Evolutionary conservation across 2,888 invertebrate genomes (phyloP).

Genomic region (Toxonevra muliebris): DNA sequence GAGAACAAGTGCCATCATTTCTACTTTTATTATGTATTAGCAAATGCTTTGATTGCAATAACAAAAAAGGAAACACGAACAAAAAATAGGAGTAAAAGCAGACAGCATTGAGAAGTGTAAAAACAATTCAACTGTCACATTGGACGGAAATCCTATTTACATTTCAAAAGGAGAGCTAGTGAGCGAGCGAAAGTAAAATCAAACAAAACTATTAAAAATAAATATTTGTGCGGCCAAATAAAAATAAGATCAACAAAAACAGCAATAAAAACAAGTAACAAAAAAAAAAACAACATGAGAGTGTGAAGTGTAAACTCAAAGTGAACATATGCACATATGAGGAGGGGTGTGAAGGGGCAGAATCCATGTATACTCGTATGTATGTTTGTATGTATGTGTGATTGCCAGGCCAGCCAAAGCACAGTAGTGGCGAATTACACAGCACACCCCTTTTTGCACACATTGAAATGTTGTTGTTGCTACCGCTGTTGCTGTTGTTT

Average conservation of each 20-base stretch:
- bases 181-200: slow-evolving; percentile 39
- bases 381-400: slow-evolving; percentile 7
- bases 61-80: too few relatives aligned
- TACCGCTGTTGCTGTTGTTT: too few relatives aligned
- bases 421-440: not conserved
- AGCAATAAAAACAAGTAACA: slow-evolving; percentile 25
- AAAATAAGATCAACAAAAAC: slow-evolving; percentile 34
- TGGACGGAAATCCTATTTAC: slow-evolving; percentile 58
- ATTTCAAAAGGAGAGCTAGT: slow-evolving; percentile 45
- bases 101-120: slow-evolving; percentile 1
- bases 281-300: slow-evolving; percentile 30
- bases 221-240: slow-evolving; percentile 56
- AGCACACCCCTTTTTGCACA: slow-evolving; percentile 11
- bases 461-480: slow-evolving; percentile 29
- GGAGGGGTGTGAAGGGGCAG: too few relatives aligned
- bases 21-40: too few relatives aligned
- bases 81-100: slow-evolving; percentile 18
- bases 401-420: not conserved
- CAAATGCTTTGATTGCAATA: too few relatives aligned
- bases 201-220: slow-evolving; percentile 59
- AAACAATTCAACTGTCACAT: slow-evolving; percentile 50
- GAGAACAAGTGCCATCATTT: too few relatives aligned
- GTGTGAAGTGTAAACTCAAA: slow-evolving; percentile 50
- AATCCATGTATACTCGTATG: not conserved
- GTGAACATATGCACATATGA: slow-evolving; percentile 55